phyloP scores from a whole-genome alignment of 1,140 invertebrate genomes.

The Solenopsis invicta region DNA sequence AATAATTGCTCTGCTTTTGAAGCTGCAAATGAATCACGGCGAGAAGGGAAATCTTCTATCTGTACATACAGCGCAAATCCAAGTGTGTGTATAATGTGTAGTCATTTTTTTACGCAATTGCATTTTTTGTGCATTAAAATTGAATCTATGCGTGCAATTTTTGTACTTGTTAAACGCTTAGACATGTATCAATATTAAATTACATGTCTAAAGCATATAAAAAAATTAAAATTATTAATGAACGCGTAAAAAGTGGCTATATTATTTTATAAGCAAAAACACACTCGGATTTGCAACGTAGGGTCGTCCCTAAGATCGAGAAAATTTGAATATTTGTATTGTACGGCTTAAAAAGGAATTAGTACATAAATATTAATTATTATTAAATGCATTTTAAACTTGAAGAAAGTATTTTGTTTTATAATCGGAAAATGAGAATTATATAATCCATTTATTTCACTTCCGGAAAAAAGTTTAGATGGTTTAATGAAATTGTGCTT shows the following conservation, averaged over 20 bases:
- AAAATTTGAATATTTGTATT: background rate
- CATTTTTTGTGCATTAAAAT: too few relatives aligned
- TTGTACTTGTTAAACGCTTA: too few relatives aligned
- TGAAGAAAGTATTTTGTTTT: background rate
- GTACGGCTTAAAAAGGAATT: background rate
- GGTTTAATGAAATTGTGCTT: background rate
- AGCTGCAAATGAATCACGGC: conserved; percentile 46
- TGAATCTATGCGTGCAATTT: too few relatives aligned
- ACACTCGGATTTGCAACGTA: too few relatives aligned
- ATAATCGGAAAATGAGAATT: background rate
- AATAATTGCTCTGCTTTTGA: conserved; percentile 36
- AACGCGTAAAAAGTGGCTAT: too few relatives aligned
- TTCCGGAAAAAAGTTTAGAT: background rate
- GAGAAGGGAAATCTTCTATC: background rate
- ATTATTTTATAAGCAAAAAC: too few relatives aligned
- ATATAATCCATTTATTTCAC: background rate
- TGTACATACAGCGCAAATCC: too few relatives aligned
- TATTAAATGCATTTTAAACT: background rate
- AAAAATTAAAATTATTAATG: too few relatives aligned
- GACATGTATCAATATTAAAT: too few relatives aligned
- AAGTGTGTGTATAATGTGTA: background rate
- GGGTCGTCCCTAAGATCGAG: too few relatives aligned
- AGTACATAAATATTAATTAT: background rate
- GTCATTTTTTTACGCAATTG: too few relatives aligned
- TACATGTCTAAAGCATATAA: too few relatives aligned